Percentiles rank a stretch among this genome's conserved stretches.
These are phyloP conservation scores for Piliocolobus tephrosceles DNA, from an alignment of 2,113 vertebrate species.

Conservation along the genomic window DNA sequence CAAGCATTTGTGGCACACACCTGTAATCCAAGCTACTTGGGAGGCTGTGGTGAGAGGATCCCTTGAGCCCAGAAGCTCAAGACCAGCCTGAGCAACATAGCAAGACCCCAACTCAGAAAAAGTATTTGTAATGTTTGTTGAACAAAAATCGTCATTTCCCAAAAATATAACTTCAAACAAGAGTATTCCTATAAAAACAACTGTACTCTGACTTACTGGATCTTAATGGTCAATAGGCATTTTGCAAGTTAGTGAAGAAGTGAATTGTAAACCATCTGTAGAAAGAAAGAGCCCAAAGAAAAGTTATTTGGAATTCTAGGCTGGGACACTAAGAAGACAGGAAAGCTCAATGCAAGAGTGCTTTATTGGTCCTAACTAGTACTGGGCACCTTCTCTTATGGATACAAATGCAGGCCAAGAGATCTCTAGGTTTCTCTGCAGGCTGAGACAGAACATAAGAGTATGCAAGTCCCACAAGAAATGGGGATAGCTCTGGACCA, in stretches of 20 bases:
- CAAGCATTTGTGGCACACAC: background rate
- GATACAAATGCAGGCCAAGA: background rate
- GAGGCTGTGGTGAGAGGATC: too few relatives aligned
- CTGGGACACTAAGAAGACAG: background rate
- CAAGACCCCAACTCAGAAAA: too few relatives aligned
- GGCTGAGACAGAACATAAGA: background rate
- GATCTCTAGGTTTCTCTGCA: background rate
- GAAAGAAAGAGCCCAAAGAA: background rate
- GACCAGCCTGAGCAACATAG: too few relatives aligned
- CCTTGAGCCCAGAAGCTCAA: too few relatives aligned
- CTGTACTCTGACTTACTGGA: background rate
- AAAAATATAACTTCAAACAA: conserved; percentile 35
- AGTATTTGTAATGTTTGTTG: background rate
- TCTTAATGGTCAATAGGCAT: background rate
- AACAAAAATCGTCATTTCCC: background rate
- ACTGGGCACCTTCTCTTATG: background rate
- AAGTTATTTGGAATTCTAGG: background rate
- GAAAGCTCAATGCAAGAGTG: background rate
- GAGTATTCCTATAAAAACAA: conserved; percentile 8
- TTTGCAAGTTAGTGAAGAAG: background rate
- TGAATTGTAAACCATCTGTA: background rate
- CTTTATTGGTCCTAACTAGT: background rate
- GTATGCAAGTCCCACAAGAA: background rate
- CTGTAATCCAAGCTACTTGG: too few relatives aligned
- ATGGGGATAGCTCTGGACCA: background rate